A percentile compares a stretch with the other conserved stretches of the same genome.
phyloP scores from a whole-genome alignment of 2,113 vertebrate species.

The Mixornis gularis region DNA sequence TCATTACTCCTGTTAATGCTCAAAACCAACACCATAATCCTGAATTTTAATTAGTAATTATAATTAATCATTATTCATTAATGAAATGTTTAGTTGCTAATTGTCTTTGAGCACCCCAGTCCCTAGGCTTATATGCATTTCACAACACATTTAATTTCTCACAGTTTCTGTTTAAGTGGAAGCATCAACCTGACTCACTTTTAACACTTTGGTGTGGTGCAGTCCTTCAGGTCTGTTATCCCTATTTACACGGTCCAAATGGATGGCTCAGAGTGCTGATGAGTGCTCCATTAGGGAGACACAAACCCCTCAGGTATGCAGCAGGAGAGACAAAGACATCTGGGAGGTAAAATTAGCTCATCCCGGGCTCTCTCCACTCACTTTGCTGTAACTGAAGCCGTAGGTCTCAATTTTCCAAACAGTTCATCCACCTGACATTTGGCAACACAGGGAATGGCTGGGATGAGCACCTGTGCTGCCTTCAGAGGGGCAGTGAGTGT shows the following conservation, averaged over 20 bases:
- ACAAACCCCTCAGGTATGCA: background rate
- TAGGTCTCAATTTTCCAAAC: background rate
- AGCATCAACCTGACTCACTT: conserved; percentile 34
- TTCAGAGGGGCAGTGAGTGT: rapidly evolving
- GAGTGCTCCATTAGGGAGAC: background rate
- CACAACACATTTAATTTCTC: conserved; percentile 62
- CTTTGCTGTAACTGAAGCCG: background rate
- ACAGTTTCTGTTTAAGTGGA: conserved; percentile 54
- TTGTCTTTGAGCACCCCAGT: conserved; percentile 76
- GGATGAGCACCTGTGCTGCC: background rate
- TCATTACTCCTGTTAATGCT: conserved; percentile 74
- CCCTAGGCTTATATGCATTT: conserved; percentile 72
- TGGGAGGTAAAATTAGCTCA: background rate
- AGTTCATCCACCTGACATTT: background rate
- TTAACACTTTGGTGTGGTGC: conserved; percentile 26
- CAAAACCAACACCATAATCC: conserved; percentile 80
- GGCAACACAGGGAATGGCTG: background rate
- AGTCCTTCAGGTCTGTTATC: background rate
- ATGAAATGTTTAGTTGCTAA: conserved; percentile 80
- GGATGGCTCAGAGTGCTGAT: background rate
- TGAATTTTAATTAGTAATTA: conserved; percentile 84
- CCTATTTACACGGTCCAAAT: background rate
- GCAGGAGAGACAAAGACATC: background rate
- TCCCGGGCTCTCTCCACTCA: background rate
- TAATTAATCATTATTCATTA: conserved; percentile 86